Percentiles rank a stretch among this genome's conserved stretches.
Conservation (phyloP, 2,797 vertebrate genomes). For the Sebastes baramenuke region DNA sequence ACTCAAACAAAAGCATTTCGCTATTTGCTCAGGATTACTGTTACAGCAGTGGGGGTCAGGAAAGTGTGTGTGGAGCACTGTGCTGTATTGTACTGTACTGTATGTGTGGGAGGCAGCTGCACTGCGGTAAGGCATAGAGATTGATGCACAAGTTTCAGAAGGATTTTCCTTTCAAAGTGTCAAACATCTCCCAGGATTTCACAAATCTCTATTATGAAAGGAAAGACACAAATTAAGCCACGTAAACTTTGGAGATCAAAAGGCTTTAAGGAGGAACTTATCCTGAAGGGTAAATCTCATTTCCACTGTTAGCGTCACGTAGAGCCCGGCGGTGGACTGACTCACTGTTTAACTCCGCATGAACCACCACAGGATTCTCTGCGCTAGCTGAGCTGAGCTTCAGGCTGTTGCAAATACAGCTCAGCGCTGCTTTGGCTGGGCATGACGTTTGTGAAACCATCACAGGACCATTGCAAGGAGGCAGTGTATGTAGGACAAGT, state of each 20-base stretch:
- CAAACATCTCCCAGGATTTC: not conserved
- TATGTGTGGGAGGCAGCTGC: constrained; percentile 12
- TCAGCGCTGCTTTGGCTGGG: not conserved
- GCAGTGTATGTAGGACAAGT: not conserved
- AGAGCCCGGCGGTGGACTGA: not conserved
- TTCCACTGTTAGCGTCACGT: not conserved
- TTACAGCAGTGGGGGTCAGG: not conserved
- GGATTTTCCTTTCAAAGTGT: constrained; percentile 1
- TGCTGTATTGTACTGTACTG: not conserved
- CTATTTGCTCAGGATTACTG: constrained; percentile 34
- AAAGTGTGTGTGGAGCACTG: not conserved
- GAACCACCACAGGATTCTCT: not conserved
- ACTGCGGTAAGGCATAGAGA: not conserved
- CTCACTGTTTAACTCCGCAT: not conserved
- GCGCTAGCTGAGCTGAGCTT: not conserved
- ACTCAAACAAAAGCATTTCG: constrained; percentile 43
- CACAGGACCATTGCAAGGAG: not conserved
- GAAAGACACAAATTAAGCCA: not conserved
- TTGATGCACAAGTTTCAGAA: not conserved
- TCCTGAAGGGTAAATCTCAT: not conserved
- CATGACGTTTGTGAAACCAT: not conserved
- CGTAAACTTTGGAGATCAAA: not conserved
- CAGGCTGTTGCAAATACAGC: not conserved
- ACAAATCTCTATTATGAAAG: not conserved
- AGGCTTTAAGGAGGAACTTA: not conserved